phyloP scores from a whole-genome alignment of 2,888 invertebrate species.

The Belgica antarctica region DNA sequence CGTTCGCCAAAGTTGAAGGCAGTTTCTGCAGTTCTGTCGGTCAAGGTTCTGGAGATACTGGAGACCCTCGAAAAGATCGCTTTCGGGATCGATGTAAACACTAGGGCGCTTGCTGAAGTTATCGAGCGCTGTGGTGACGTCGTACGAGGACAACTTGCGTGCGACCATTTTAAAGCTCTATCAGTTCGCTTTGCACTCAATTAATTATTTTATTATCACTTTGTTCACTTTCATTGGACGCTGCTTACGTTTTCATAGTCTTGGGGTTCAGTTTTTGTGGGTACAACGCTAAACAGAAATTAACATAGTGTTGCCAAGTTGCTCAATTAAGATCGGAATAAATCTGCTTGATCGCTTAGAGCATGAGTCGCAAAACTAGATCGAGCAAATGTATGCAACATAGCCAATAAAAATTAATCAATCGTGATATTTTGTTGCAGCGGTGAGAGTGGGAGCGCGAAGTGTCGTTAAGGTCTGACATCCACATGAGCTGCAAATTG shows the following conservation, averaged over 20 bases:
- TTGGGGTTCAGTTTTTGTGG: not conserved
- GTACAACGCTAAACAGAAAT: not conserved
- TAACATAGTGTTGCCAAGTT: not conserved
- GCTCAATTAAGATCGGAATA: not conserved
- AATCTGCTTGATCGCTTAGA: not conserved
- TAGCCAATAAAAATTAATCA: not conserved
- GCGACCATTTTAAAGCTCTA: slow-evolving; percentile 34
- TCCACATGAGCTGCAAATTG: not conserved
- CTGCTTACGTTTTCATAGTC: not conserved
- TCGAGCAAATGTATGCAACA: not conserved
- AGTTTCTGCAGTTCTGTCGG: slow-evolving; percentile 38
- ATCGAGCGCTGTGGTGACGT: slow-evolving; percentile 47
- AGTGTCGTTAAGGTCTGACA: not conserved
- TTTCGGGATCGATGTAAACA: slow-evolving; percentile 55
- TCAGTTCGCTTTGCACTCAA: not conserved
- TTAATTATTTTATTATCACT: not conserved
- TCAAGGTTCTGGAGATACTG: slow-evolving; percentile 35
- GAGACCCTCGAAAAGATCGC: slow-evolving; percentile 48
- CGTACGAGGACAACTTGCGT: slow-evolving; percentile 34
- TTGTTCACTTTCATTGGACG: not conserved
- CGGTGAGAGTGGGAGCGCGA: not conserved
- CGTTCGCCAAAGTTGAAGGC: slow-evolving; percentile 35
- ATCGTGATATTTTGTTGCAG: not conserved
- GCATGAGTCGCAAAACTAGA: not conserved
- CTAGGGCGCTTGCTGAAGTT: slow-evolving; percentile 53